Percentiles rank a stretch among this genome's conserved stretches.
Conservation (phyloP, 2,113 vertebrate species). For the Callipepla californica region DNA sequence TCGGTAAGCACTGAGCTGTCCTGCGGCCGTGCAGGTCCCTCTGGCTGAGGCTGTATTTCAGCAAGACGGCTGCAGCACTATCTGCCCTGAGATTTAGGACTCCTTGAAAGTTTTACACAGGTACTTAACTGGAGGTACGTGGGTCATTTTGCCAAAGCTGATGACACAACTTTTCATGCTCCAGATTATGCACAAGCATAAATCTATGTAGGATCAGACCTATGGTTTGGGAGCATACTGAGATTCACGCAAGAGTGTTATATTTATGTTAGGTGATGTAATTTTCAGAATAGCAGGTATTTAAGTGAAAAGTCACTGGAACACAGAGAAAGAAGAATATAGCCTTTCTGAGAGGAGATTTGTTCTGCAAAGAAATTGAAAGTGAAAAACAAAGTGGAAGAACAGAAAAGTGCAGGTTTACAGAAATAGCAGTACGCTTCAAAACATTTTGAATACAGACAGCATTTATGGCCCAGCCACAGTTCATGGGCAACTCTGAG, state of each 20-base stretch:
- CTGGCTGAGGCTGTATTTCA: not conserved
- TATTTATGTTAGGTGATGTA: not conserved
- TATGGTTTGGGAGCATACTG: not conserved
- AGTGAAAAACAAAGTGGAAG: not conserved
- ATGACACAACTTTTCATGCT: not conserved
- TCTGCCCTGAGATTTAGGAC: not conserved
- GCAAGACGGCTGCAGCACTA: not conserved
- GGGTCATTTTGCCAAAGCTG: not conserved
- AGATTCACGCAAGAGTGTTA: not conserved
- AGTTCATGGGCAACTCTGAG: constrained; percentile 12
- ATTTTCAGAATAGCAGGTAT: not conserved
- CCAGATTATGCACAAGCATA: not conserved
- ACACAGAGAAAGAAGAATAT: not conserved
- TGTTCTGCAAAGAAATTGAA: not conserved
- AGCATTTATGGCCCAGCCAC: constrained; percentile 26
- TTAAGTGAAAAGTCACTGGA: not conserved
- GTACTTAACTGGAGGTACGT: not conserved
- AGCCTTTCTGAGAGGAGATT: not conserved
- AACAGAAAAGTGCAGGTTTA: constrained; percentile 15
- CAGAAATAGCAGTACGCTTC: constrained; percentile 22
- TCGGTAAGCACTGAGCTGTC: fast-evolving
- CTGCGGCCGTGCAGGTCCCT: not conserved
- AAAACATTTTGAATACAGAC: constrained; percentile 65
- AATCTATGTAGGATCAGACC: not conserved
- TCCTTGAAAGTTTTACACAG: not conserved